Base-by-base conservation (phyloP, 2,113 vertebrate genomes). In the Cynopterus brachyotis region DNA sequence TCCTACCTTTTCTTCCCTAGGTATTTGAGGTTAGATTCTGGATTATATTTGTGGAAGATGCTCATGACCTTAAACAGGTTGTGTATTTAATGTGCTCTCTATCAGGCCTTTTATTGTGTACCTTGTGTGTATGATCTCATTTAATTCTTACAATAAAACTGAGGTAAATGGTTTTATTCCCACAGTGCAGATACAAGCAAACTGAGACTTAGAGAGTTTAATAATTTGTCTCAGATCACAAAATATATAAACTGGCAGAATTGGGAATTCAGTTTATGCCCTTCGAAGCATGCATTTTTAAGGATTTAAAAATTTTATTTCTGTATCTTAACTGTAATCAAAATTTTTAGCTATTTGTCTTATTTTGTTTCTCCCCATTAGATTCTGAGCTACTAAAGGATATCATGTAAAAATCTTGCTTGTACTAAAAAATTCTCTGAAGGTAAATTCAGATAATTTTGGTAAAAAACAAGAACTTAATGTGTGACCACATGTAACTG, bases 281-380 rank as follows among this genome's bases (percentile, higher is more conserved):
- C 76, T 96, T 80, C 85, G 66, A 94, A 91, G 28, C 35, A 91
- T 66, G 22, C 6, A 67, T 70, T 83, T 94, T 93, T 86, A 59
- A 93, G 32, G 24, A 87, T 73, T 76, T 91, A 2, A 73, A 79
- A 81, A 50, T 13, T 30, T 35, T 53, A 16, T 66, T 73, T 60
- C 17, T 75, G 0, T 90, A 28, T 66, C 26, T 86, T 81, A 57
- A 15, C 12, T 62, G 0, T 90, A 76, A 82, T 53, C 17, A 81
- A 8, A 64, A 64, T 69, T 70, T 69, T 83, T 69, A 90, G 28
- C 35, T 93, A 8, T 40, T 70, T 45, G 9, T 83, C 45, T 62
- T 64, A 6, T 59, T 93, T 93, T 72, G 35, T 6, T 79, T 96
- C n/a, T 86, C 47, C 19, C 10, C 78, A 40, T 73, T 90, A 64